Evolutionary conservation across 2,797 vertebrate species (phyloP).

Genomic region (Anguilla pacifica): DNA sequence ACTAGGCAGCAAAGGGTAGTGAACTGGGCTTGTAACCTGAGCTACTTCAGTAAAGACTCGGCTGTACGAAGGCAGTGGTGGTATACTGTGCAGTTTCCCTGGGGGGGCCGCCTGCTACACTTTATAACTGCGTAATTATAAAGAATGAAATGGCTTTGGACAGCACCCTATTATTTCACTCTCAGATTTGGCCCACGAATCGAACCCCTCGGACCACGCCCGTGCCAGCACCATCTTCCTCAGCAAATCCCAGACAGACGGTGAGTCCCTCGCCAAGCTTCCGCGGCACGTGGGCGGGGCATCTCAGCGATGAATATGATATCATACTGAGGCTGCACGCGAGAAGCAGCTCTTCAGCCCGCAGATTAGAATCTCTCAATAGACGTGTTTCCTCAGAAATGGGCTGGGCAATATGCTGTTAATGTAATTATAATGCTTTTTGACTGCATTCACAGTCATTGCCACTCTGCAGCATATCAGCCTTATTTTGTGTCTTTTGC

Average conservation of each 20-base stretch:
- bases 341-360: not conserved
- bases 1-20: not conserved
- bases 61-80: not conserved
- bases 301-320: not conserved
- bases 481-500: too few relatives aligned
- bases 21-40: not conserved
- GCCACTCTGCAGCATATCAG: too few relatives aligned
- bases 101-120: not conserved
- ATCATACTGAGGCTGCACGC: not conserved
- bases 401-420: too few relatives aligned
- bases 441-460: too few relatives aligned
- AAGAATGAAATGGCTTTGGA: not conserved
- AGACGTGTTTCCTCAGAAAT: not conserved
- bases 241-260: conserved; percentile 83
- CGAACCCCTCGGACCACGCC: conserved; percentile 80
- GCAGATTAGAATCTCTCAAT: not conserved
- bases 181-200: conserved; percentile 58
- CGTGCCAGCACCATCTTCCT: conserved; percentile 83
- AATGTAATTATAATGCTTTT: too few relatives aligned
- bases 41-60: not conserved
- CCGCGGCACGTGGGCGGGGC: not conserved
- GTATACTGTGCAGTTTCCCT: not conserved
- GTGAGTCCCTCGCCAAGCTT: conserved; percentile 59
- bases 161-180: not conserved
- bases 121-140: not conserved